phyloP scores from a whole-genome alignment of 2,888 invertebrate species.

The Nasonia oneida region DNA sequence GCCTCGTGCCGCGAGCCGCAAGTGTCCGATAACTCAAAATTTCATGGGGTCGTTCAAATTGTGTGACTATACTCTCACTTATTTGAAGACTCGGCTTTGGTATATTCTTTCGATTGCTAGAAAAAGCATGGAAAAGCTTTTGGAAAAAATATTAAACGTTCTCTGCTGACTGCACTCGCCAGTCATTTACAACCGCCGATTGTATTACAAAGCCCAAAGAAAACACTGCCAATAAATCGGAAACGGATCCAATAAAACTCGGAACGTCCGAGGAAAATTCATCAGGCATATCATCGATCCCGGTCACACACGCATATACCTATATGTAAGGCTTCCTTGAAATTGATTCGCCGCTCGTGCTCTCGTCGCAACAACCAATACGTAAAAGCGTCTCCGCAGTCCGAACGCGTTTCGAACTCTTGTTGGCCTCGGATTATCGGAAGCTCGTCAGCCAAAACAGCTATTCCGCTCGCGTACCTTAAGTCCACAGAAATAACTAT shows the following conservation, averaged over 20 bases:
- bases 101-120: too few species aligned
- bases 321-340: not conserved
- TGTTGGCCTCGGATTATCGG: conserved; percentile 25
- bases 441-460: conserved; percentile 31
- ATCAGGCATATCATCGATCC: not conserved
- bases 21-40: not conserved
- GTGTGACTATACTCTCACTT: too few species aligned
- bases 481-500: not conserved
- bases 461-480: conserved; percentile 15
- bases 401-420: not conserved
- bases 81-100: too few species aligned
- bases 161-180: too few species aligned
- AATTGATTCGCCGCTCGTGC: conserved; percentile 4
- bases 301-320: not conserved
- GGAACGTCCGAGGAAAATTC: not conserved
- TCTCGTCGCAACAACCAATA: not conserved
- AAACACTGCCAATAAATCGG: not conserved
- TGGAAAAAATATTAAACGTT: too few species aligned
- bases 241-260: not conserved
- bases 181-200: not conserved
- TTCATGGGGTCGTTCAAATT: not conserved
- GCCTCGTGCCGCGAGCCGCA: not conserved
- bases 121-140: too few species aligned
- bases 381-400: not conserved
- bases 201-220: not conserved